Conservation (phyloP, 37 sponge, comb jelly and placozoan genomes). For the Spongilla lacustris region DNA sequence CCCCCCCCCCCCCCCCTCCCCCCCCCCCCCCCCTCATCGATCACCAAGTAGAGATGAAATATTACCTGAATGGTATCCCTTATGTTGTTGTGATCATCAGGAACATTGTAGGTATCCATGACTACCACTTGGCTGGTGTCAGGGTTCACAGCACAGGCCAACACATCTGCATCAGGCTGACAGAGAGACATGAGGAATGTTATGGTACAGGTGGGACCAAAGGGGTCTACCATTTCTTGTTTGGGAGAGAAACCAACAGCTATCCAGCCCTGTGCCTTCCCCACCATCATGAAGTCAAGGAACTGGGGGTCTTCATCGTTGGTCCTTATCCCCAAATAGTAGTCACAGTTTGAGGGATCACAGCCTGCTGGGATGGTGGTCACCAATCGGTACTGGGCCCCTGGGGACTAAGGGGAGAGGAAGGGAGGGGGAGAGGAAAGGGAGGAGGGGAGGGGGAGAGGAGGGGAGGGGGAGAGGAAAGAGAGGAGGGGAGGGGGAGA, state of each 20-base stretch:
- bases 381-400: background rate
- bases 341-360: conserved; percentile 2
- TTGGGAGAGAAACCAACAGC: conserved; percentile 21
- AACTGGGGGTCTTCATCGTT: conserved; percentile 7
- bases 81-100: background rate
- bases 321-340: conserved; percentile 6
- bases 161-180: background rate
- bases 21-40: no score
- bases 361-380: background rate
- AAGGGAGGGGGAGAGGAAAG: background rate
- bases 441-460: background rate
- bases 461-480: background rate
- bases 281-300: conserved; percentile 16
- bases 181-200: background rate
- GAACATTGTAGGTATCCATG: background rate
- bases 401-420: background rate
- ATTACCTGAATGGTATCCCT: background rate
- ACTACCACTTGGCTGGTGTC: background rate
- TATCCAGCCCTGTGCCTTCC: conserved; percentile 18
- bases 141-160: background rate
- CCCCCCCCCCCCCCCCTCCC: no score
- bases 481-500: background rate
- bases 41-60: no score
- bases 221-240: conserved; percentile 8
- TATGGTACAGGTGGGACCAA: background rate